Evolutionary conservation across 2,113 vertebrate species (phyloP).

Genomic region (Axis porcinus): DNA sequence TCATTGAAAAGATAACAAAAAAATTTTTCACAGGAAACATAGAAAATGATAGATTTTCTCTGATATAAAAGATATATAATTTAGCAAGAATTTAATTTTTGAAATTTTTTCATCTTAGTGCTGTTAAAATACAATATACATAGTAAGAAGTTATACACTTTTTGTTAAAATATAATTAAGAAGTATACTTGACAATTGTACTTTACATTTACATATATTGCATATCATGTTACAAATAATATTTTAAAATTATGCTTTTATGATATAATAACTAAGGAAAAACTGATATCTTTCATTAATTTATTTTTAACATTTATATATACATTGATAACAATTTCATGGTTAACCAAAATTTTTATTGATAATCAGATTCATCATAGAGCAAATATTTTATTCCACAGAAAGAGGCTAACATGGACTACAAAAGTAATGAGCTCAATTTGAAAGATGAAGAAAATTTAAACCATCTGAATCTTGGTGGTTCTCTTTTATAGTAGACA

Average conservation of each 20-base stretch:
- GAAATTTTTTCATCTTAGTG: neutral
- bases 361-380: neutral
- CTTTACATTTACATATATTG: neutral
- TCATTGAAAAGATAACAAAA: neutral
- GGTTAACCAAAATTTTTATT: neutral
- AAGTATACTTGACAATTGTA: neutral
- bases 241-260: neutral
- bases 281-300: neutral
- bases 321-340: neutral
- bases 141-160: neutral
- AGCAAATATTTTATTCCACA: neutral
- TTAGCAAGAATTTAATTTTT: neutral
- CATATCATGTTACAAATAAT: neutral
- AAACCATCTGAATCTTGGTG: neutral
- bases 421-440: neutral
- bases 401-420: neutral
- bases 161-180: neutral
- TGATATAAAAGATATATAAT: neutral
- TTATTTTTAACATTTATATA: neutral
- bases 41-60: neutral
- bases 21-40: neutral
- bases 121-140: neutral
- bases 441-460: neutral
- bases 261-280: neutral
- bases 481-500: neutral